Percentiles rank a stretch among this genome's conserved stretches.
Evolutionary conservation across 2,888 invertebrate genomes (phyloP).

Genomic region (Gnatocerus cornutus): DNA sequence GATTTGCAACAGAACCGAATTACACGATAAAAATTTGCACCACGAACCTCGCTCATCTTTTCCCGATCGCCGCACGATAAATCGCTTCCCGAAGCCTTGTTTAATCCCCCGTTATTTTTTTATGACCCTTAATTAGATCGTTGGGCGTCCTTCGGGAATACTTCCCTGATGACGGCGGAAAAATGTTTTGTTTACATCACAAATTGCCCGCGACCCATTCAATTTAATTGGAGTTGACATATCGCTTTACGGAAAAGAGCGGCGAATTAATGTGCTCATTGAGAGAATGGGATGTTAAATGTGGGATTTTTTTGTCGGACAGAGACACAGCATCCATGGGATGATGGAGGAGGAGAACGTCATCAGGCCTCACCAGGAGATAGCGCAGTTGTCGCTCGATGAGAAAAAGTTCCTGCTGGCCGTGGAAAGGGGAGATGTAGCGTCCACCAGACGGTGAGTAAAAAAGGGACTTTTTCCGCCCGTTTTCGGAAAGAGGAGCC

Average conservation of each 20-base stretch:
- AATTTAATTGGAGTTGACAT: slow-evolving; percentile 45
- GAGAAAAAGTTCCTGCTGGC: slow-evolving; percentile 97
- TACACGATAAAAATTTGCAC: too few species aligned
- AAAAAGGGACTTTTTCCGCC: slow-evolving; percentile 2
- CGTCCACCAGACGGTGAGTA: slow-evolving; percentile 86
- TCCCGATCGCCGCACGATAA: neutral
- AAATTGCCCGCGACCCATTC: slow-evolving; percentile 27
- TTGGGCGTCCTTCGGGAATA: slow-evolving; percentile 4
- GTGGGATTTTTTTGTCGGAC: slow-evolving; percentile 56
- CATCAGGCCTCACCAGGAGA: slow-evolving; percentile 91
- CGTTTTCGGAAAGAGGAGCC: too few species aligned
- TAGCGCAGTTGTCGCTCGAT: slow-evolving; percentile 85
- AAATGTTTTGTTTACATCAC: slow-evolving; percentile 24
- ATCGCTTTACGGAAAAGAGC: slow-evolving; percentile 41
- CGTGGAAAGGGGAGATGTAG: slow-evolving; percentile 97
- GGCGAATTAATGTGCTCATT: slow-evolving; percentile 35
- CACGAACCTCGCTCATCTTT: too few species aligned
- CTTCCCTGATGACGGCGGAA: slow-evolving; percentile 6
- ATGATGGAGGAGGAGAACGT: slow-evolving; percentile 95
- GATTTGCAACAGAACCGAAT: too few species aligned
- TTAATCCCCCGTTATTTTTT: slow-evolving; percentile 2
- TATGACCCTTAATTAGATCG: slow-evolving; percentile 12
- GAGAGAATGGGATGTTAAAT: slow-evolving; percentile 9
- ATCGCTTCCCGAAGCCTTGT: neutral
- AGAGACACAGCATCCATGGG: slow-evolving; percentile 92